These are phyloP conservation scores for Lissocephala sabroskyi DNA, from an alignment of 2,888 invertebrate genomes.

Conservation along the genomic window DNA sequence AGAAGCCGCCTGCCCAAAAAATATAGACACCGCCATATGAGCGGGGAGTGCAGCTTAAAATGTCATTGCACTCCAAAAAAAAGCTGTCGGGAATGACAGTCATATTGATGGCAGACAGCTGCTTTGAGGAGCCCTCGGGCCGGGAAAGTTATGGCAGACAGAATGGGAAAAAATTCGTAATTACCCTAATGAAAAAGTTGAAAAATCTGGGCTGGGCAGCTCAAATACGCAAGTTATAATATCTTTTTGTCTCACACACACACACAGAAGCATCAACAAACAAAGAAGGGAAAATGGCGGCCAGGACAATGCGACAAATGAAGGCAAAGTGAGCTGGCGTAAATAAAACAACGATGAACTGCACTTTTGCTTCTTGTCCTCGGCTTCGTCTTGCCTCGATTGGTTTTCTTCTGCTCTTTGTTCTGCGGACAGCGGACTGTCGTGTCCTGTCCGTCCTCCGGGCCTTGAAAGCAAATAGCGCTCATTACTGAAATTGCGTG, in stretches of 20 bases:
- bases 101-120: too few relatives aligned
- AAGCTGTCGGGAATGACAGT: too few relatives aligned
- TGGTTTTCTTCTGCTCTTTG: too few relatives aligned
- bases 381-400: too few relatives aligned
- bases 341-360: slow-evolving; percentile 1
- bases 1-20: slow-evolving; percentile 13
- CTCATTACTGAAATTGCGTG: slow-evolving; percentile 44
- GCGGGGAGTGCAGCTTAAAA: too few relatives aligned
- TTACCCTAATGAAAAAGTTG: slow-evolving; percentile 63
- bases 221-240: slow-evolving; percentile 50
- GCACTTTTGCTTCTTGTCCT: too few relatives aligned
- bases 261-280: background rate
- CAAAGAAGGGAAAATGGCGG: background rate
- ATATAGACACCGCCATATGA: slow-evolving; percentile 5
- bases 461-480: slow-evolving; percentile 24
- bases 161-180: slow-evolving; percentile 47
- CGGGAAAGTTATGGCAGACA: slow-evolving; percentile 40
- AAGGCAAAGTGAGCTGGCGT: background rate
- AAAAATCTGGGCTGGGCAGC: slow-evolving; percentile 43
- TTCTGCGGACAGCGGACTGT: too few relatives aligned
- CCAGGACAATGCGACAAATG: background rate
- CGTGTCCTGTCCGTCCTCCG: too few relatives aligned
- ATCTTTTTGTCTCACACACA: slow-evolving; percentile 2
- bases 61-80: too few relatives aligned
- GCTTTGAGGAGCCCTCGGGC: background rate